phyloP scores from a whole-genome alignment of 2,113 vertebrate genomes.

The Micronycteris hirsuta region DNA sequence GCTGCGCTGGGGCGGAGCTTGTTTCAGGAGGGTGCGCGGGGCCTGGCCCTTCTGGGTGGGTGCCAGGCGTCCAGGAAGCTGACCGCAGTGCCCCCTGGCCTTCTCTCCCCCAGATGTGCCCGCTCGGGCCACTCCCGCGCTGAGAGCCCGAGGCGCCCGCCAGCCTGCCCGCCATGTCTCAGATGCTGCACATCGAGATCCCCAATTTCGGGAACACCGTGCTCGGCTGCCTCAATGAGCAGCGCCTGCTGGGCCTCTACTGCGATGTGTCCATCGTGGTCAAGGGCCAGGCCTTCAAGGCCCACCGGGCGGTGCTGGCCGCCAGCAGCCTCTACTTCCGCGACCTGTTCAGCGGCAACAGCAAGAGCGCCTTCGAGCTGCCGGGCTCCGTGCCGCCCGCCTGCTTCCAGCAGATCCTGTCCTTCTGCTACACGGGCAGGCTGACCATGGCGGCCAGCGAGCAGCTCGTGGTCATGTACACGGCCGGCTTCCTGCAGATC shows the following conservation, averaged over 20 bases:
- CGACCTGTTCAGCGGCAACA: conserved; percentile 96
- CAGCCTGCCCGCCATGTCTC: conserved; percentile 88
- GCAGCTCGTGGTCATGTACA: conserved; percentile 99
- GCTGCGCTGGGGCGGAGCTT: background rate
- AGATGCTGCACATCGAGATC: conserved; percentile 98
- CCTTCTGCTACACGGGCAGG: conserved; percentile 98
- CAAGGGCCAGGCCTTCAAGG: conserved; percentile 98
- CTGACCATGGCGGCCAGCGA: conserved; percentile 98
- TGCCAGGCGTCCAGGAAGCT: fast-evolving
- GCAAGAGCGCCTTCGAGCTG: conserved; percentile 96
- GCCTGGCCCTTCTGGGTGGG: fast-evolving
- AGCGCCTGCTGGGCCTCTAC: conserved; percentile 95
- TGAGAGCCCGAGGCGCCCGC: conserved; percentile 82
- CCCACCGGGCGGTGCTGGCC: conserved; percentile 95
- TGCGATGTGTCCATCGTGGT: conserved; percentile 99
- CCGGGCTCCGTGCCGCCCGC: conserved; percentile 94
- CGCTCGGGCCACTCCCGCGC: conserved; percentile 75
- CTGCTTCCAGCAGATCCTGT: conserved; percentile 98
- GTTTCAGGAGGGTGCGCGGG: fast-evolving
- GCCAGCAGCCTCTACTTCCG: conserved; percentile 98
- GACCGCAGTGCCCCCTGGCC: background rate
- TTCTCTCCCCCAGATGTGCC: conserved; percentile 86
- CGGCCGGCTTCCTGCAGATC: conserved; percentile 98
- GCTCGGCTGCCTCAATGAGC: conserved; percentile 96
- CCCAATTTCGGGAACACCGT: conserved; percentile 98